Conservation (phyloP, 2,113 vertebrate species). For the Cynocephalus volans region DNA sequence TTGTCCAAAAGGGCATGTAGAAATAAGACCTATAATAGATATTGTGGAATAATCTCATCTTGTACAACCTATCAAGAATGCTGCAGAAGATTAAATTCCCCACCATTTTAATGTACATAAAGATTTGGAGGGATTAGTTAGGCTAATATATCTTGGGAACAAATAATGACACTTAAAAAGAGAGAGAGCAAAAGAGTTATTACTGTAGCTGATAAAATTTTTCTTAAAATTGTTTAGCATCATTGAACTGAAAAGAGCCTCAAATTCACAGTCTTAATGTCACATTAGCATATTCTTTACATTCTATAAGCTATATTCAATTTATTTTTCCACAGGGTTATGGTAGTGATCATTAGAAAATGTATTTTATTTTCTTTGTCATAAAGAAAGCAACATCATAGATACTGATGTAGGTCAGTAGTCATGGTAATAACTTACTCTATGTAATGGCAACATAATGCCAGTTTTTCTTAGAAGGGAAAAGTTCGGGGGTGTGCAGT, state of each 20-base stretch:
- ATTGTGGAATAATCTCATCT: background rate
- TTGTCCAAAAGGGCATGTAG: background rate
- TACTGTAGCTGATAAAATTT: conserved; percentile 30
- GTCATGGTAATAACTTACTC: conserved; percentile 59
- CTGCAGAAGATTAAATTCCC: background rate
- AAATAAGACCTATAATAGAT: background rate
- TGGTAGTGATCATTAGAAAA: conserved; percentile 77
- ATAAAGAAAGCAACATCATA: conserved; percentile 70
- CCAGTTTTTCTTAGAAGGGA: conserved; percentile 33
- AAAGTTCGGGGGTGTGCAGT: conserved; percentile 51
- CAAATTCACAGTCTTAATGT: conserved; percentile 74
- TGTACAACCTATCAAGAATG: background rate
- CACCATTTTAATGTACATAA: background rate
- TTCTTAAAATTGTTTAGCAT: conserved; percentile 66
- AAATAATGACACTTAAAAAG: conserved; percentile 40
- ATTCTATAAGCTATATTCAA: conserved; percentile 76
- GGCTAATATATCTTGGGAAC: background rate
- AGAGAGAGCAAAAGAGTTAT: conserved; percentile 21
- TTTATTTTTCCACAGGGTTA: conserved; percentile 66
- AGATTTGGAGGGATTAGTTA: background rate
- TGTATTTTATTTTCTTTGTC: conserved; percentile 62
- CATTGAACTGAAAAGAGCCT: conserved; percentile 57
- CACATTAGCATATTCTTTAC: conserved; percentile 84
- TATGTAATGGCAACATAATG: background rate
- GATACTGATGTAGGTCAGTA: conserved; percentile 69